Evolutionary conservation across 2,113 vertebrate species (phyloP).

Genomic region (Uria lomvia): DNA sequence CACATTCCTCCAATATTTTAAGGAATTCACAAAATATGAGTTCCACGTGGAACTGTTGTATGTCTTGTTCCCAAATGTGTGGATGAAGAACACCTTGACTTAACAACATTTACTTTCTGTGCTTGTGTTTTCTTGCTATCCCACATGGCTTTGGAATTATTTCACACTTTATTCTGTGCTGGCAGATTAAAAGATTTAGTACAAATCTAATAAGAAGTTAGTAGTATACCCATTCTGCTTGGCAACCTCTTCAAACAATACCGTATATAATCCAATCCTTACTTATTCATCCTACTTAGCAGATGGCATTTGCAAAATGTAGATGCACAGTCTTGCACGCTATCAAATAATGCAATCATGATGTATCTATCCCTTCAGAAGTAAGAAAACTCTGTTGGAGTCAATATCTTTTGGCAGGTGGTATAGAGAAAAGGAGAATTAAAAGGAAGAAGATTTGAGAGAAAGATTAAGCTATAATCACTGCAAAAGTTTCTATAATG

Average conservation of each 20-base stretch:
- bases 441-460: constrained; percentile 14
- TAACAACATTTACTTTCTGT: neutral
- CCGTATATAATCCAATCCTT: neutral
- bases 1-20: neutral
- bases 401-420: constrained; percentile 15
- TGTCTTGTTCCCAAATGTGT: neutral
- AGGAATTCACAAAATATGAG: neutral
- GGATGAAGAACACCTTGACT: neutral
- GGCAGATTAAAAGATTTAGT: neutral
- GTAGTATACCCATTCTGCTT: neutral
- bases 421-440: neutral
- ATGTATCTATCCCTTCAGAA: neutral
- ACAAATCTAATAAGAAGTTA: neutral
- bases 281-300: neutral
- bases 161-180: neutral
- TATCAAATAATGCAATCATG: neutral
- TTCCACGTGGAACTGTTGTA: rapidly evolving
- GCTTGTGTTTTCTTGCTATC: neutral
- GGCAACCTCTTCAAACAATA: neutral
- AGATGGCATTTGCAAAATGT: neutral
- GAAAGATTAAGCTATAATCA: constrained; percentile 66
- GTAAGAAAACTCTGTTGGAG: neutral
- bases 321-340: neutral
- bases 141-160: neutral
- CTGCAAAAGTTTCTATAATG: constrained; percentile 46